phyloP scores from a whole-genome alignment of 2,888 invertebrate genomes.

The Eutolmus rufibarbis region DNA sequence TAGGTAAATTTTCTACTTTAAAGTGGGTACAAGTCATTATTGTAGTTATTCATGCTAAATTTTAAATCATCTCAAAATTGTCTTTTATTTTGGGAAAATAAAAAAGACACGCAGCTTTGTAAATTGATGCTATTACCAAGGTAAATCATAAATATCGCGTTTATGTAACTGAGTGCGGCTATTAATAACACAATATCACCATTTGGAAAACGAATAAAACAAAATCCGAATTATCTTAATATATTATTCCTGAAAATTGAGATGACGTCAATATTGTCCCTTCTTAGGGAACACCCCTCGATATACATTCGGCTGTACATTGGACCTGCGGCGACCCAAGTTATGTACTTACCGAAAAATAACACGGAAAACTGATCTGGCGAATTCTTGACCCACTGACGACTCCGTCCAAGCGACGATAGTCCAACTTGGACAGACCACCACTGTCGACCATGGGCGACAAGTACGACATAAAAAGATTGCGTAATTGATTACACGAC shows the following conservation, averaged over 20 bases:
- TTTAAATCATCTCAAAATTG: too few species aligned
- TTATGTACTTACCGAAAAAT: neutral
- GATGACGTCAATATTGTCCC: neutral
- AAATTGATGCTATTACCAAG: too few species aligned
- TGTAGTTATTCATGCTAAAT: too few species aligned
- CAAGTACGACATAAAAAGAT: neutral
- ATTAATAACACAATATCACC: neutral
- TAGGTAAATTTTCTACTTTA: too few species aligned
- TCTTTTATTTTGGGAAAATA: too few species aligned
- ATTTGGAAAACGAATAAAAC: neutral
- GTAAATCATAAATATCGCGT: neutral
- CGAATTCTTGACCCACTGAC: neutral
- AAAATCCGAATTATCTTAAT: neutral
- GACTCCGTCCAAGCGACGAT: neutral
- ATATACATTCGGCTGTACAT: neutral
- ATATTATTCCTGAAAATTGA: neutral
- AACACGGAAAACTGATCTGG: neutral
- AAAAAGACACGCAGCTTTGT: too few species aligned
- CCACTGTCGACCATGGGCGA: neutral
- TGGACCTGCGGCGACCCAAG: neutral
- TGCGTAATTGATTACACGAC: conserved; percentile 16
- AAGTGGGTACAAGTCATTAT: too few species aligned
- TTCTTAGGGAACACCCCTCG: neutral
- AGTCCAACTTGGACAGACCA: neutral
- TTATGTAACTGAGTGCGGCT: too few species aligned